Evolutionary conservation across 92 coral and sea anemone species (phyloP), one percentile per base, ranked within the genome.

Genomic region (Phymanthus crucifer): DNA sequence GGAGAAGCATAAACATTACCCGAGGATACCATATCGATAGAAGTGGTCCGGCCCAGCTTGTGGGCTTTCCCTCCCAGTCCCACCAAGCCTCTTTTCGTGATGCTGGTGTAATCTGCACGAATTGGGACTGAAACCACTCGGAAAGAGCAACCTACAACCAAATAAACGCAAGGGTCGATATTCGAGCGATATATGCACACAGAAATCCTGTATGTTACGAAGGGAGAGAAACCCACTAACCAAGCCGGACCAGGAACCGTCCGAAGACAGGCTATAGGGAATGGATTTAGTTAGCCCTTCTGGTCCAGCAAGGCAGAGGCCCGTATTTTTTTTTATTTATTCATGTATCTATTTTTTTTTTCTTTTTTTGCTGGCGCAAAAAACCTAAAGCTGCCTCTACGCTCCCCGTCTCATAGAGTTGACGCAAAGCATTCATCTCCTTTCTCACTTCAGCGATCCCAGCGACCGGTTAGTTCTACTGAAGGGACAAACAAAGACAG

Each of bases 31-130:
- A 70, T 76, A 8, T 61, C 66, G 89, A 74, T 0, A 81, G 89
- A 11, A 80, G 61, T 37, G 76, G 84, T 23, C 78, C 76, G 79
- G 83, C 46, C 84, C 64, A 73, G 80, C 36, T 82, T 26, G 77
- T 27, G 78, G 80, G 89, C 13, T 66, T 69, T 35, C 84, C 85
- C 65, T 79, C 80, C 81, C 80, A 79, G 66, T 85, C 56, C 32
- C 89, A 85, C 61, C 61, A 52, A 6, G 24, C 27, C 27, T 52
- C 61, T 52, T 52, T 18, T 17, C 61, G 61, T 2, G 61, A 1
- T 52, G 23, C 61, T 1, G 61, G 4, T 52, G 3, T 52, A 18
- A 18, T 2, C 61, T 52, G 18, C 27, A 2, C 10, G 0, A 52
- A 5, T 1, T 23, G 61, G 8, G 23, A 7, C 61, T 52, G 24